A percentile compares a stretch with the other conserved stretches of the same genome.
Evolutionary conservation across 2,888 invertebrate genomes (phyloP).

Genomic region (Drosophila macrospina): DNA sequence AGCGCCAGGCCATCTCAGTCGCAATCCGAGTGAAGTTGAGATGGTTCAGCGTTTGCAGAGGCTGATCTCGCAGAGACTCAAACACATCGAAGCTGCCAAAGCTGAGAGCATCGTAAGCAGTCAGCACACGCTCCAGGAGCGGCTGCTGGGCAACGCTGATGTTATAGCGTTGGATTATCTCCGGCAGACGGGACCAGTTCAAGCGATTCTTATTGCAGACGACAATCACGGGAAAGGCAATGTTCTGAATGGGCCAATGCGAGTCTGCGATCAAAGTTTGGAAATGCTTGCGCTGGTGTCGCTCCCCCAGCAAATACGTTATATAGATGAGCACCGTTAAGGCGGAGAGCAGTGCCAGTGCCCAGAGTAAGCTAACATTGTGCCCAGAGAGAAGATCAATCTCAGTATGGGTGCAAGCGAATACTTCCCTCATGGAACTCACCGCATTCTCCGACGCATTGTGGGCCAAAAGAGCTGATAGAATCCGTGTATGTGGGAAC

Average conservation of each 20-base stretch:
- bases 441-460: constrained; percentile 66
- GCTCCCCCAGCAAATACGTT: constrained; percentile 67
- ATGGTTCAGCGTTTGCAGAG: constrained; percentile 67
- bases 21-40: constrained; percentile 80
- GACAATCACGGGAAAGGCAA: constrained; percentile 82
- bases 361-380: constrained; percentile 71
- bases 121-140: constrained; percentile 70
- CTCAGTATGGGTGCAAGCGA: neutral
- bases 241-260: constrained; percentile 75
- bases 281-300: constrained; percentile 70
- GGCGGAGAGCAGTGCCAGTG: constrained; percentile 66
- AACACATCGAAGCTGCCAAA: constrained; percentile 73
- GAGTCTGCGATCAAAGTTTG: constrained; percentile 81
- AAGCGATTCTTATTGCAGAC: constrained; percentile 83
- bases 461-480: constrained; percentile 62
- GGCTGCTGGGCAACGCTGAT: constrained; percentile 36
- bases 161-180: constrained; percentile 65
- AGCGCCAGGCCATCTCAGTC: constrained; percentile 81
- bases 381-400: neutral
- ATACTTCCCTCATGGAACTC: constrained; percentile 18
- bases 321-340: constrained; percentile 70
- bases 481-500: constrained; percentile 68
- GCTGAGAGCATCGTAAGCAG: constrained; percentile 73
- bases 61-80: constrained; percentile 17
- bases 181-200: constrained; percentile 81